A percentile compares a stretch with the other conserved stretches of the same genome.
These are phyloP conservation scores for Spatula versicolor DNA, from an alignment of 2,797 vertebrate genomes.

Conservation along the genomic window DNA sequence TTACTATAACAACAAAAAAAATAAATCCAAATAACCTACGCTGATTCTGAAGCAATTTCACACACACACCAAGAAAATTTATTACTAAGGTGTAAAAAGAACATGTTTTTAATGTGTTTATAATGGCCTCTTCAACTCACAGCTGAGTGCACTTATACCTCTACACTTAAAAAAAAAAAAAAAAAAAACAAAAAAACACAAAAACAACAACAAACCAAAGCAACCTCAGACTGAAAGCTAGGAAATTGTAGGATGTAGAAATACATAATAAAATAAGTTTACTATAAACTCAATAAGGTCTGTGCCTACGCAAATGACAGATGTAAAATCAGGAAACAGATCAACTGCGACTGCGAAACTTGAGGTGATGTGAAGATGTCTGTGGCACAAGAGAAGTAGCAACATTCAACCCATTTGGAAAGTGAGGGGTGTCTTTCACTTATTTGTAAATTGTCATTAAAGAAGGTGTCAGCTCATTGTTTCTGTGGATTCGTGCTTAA, in stretches of 20 bases:
- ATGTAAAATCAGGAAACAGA: background rate
- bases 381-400: background rate
- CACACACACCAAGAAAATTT: background rate
- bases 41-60: constrained; percentile 1
- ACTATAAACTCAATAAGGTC: background rate
- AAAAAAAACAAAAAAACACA: background rate
- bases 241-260: background rate
- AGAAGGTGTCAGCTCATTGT: background rate
- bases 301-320: background rate
- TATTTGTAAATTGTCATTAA: background rate
- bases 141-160: background rate
- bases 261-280: background rate
- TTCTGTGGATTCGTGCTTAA: background rate
- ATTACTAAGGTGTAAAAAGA: background rate
- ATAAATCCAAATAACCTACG: background rate
- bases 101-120: background rate
- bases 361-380: background rate
- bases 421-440: background rate
- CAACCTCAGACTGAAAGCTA: background rate
- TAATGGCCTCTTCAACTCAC: background rate
- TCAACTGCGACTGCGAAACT: background rate
- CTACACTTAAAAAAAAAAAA: background rate
- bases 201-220: rapidly evolving
- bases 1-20: background rate
- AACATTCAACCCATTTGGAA: background rate